Evolutionary conservation across 1,140 invertebrate species (phyloP).

Genomic region (Drosophila jambulina): DNA sequence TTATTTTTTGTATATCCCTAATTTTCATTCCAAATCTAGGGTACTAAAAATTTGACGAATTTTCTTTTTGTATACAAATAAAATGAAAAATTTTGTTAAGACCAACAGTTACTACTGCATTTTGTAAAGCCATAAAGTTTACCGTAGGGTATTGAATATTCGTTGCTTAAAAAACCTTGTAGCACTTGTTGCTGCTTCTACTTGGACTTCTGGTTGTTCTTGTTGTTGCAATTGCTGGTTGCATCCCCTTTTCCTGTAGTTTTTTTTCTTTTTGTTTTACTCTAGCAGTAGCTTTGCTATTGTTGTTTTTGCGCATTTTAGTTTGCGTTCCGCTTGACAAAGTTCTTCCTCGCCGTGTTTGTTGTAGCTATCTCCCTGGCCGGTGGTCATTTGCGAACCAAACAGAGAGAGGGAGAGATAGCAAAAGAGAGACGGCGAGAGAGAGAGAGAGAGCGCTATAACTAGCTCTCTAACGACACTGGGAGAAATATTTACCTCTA

Average conservation of each 20-base stretch:
- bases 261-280: slow-evolving; percentile 16
- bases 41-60: no score
- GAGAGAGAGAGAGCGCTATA: background rate
- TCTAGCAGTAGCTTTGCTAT: slow-evolving; percentile 2
- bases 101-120: no score
- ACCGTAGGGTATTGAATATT: slow-evolving; percentile 1
- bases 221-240: slow-evolving; percentile 20
- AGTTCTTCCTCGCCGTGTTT: slow-evolving; percentile 44
- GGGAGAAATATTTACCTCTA: background rate
- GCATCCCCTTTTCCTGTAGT: slow-evolving; percentile 44
- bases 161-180: background rate
- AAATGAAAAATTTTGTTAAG: no score
- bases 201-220: slow-evolving; percentile 7
- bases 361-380: slow-evolving; percentile 22
- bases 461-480: slow-evolving; percentile 3
- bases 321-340: slow-evolving; percentile 71
- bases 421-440: background rate
- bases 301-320: slow-evolving; percentile 57
- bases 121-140: no score
- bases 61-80: no score
- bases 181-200: slow-evolving; percentile 30
- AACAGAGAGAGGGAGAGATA: background rate
- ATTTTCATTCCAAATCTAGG: no score
- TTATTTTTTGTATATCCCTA: no score
- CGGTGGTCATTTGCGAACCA: slow-evolving; percentile 18